Base-by-base conservation (phyloP, 2,797 vertebrate genomes). In the Labroides dimidiatus region DNA sequence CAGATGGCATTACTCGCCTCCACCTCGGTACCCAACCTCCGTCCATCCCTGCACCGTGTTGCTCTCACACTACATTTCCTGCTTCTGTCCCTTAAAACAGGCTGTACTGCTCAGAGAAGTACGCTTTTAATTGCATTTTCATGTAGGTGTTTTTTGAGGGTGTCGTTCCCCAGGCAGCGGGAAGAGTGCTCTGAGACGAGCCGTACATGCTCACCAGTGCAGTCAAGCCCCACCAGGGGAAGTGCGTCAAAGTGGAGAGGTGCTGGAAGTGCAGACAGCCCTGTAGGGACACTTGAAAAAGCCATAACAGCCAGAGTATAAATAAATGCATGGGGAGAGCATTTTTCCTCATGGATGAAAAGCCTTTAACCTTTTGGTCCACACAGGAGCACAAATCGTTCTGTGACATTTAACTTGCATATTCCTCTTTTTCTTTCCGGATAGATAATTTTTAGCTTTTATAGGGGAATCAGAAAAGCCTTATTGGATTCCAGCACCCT, bases 81-180 rank as follows among this genome's bases (percentile, higher is more conserved):
- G 73, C 82, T 49, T 56, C 82, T 63, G 84, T 87, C 85, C 78
- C 82, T 56, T 81, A 77, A 90, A 92, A 86, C 78, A 43, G 72
- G 19, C 82, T 75, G 79, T 64, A 70, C 87, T 86, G 82, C 90
- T 92, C 90, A 83, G 80, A 88, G 88, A 84, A 79, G 77, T 88
- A 77, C 56, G 78, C 85, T 93, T 92, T 94, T 94, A 94, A 94
- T 94, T 94, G 93, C 92, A 82, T 94, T 94, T 93, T 56, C 90
- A 89, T 94, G 92, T 93, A 92, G 84, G 88, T 86, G 87, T 91
- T 91, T 91, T 89, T 76, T 70, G 83, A 91, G 90, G 88, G 87
- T 87, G 86, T 87, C 84, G 41, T 84, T 90, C 93, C 91, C 91
- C 71, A 85, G 81, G 84, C 89, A 87, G 85, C 55, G 33, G 75